Conservation (phyloP, 1,140 invertebrate genomes). For the Leptinotarsa texana region DNA sequence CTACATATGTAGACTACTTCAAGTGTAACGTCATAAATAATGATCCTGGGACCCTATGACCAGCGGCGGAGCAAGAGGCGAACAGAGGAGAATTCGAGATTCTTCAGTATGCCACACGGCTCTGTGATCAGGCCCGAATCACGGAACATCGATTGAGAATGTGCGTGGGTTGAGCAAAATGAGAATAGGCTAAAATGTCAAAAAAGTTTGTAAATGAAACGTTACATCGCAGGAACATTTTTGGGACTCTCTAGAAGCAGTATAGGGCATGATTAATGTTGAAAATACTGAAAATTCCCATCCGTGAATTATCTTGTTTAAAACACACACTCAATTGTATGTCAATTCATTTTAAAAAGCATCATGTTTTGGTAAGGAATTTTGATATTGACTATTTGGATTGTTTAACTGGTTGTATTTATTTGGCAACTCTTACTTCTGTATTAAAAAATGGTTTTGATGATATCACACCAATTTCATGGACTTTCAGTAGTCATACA, state of each 20-base stretch:
- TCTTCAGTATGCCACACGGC: background rate
- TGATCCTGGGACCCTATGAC: conserved; percentile 11
- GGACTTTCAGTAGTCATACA: too few relatives aligned
- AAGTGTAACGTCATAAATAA: conserved; percentile 31
- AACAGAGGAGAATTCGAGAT: background rate
- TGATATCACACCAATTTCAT: too few relatives aligned
- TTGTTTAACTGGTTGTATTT: too few relatives aligned
- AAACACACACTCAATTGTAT: too few relatives aligned
- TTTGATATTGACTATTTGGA: too few relatives aligned
- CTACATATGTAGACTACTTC: conserved; percentile 34
- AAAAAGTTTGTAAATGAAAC: background rate
- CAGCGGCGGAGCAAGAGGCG: background rate
- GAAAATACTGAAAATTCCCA: background rate
- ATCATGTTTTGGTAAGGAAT: too few relatives aligned
- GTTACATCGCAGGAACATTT: background rate
- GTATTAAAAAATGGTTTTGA: too few relatives aligned
- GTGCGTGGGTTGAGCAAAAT: background rate
- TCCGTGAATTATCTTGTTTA: background rate
- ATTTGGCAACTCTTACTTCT: too few relatives aligned
- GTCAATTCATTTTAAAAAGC: too few relatives aligned
- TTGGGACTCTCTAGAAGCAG: background rate
- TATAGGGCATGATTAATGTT: background rate
- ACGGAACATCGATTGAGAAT: background rate
- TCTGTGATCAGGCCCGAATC: background rate
- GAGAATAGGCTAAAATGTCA: background rate